Evolutionary conservation across 2,113 vertebrate genomes (phyloP).

Genomic region (Symphodus melops): DNA sequence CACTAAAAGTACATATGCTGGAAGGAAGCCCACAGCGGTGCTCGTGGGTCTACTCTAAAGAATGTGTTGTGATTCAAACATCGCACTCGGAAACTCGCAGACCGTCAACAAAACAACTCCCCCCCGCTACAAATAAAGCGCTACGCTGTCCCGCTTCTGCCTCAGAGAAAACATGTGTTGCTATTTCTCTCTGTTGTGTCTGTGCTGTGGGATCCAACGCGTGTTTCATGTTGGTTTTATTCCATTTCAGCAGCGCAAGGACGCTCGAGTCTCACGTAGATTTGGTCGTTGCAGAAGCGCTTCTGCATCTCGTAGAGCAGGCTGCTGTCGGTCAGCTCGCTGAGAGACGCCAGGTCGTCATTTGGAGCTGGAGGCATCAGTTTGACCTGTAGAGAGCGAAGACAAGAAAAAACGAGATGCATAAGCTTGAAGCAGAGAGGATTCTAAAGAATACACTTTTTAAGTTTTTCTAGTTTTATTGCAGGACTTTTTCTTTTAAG

Average conservation of each 20-base stretch:
- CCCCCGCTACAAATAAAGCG: slow-evolving; percentile 13
- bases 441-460: background rate
- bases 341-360: slow-evolving; percentile 95
- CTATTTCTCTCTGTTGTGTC: slow-evolving; percentile 6
- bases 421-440: background rate
- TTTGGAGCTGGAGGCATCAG: slow-evolving; percentile 94
- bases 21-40: slow-evolving; percentile 10
- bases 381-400: slow-evolving; percentile 85
- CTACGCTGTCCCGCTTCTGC: background rate
- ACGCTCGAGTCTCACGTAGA: slow-evolving; percentile 86
- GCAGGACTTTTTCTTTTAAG: background rate
- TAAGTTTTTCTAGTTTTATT: background rate
- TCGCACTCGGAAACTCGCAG: background rate
- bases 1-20: slow-evolving; percentile 8
- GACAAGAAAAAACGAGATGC: background rate
- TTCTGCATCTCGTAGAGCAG: slow-evolving; percentile 99
- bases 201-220: slow-evolving; percentile 7
- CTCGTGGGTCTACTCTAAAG: slow-evolving; percentile 5
- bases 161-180: slow-evolving; percentile 11
- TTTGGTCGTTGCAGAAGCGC: slow-evolving; percentile 94
- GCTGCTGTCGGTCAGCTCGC: slow-evolving; percentile 92
- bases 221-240: slow-evolving; percentile 37
- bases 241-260: slow-evolving; percentile 9
- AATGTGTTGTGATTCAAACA: slow-evolving; percentile 30
- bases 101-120: background rate